A percentile compares a stretch with the other conserved stretches of the same genome.
phyloP scores from a whole-genome alignment of 35 echinoderm and acorn worm species.

The Ptychodera flava region DNA sequence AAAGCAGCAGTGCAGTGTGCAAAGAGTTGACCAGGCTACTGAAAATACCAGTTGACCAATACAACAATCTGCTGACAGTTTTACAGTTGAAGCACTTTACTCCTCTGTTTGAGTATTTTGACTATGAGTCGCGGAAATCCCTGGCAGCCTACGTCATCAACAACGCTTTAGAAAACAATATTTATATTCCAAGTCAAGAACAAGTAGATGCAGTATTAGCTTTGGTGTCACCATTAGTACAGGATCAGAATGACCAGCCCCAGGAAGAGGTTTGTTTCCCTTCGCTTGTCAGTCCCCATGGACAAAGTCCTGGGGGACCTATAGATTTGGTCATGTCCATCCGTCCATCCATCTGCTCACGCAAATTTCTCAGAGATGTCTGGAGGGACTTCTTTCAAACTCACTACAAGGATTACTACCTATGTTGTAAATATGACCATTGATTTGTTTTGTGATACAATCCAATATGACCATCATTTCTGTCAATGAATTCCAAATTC shows the following conservation, averaged over 20 bases:
- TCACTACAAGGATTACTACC: too few species aligned
- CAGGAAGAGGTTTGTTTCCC: slow-evolving; percentile 53
- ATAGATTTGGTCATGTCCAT: too few species aligned
- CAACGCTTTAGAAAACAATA: slow-evolving; percentile 76
- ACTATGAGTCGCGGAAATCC: slow-evolving; percentile 75
- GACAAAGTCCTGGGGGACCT: too few species aligned
- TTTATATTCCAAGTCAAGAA: slow-evolving; percentile 50
- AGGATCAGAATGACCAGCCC: slow-evolving; percentile 91
- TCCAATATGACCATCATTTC: too few species aligned
- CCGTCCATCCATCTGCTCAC: too few species aligned
- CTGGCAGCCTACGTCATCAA: slow-evolving; percentile 71
- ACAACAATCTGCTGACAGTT: slow-evolving; percentile 92
- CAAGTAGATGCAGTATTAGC: slow-evolving; percentile 70
- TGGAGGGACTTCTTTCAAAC: too few species aligned
- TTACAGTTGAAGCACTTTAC: slow-evolving; percentile 69
- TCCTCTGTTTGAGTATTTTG: slow-evolving; percentile 75
- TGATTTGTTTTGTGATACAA: too few species aligned
- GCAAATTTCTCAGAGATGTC: too few species aligned
- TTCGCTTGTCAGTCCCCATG: too few species aligned
- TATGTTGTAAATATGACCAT: too few species aligned
- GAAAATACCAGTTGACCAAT: slow-evolving; percentile 87
- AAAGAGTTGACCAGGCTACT: slow-evolving; percentile 85
- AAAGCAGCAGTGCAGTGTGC: slow-evolving; percentile 53
- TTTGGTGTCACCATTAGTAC: slow-evolving; percentile 72
- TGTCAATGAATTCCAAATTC: too few species aligned